Evolutionary conservation across 1,140 invertebrate genomes (phyloP).

Genomic region (Caenorhabditis tropicalis): DNA sequence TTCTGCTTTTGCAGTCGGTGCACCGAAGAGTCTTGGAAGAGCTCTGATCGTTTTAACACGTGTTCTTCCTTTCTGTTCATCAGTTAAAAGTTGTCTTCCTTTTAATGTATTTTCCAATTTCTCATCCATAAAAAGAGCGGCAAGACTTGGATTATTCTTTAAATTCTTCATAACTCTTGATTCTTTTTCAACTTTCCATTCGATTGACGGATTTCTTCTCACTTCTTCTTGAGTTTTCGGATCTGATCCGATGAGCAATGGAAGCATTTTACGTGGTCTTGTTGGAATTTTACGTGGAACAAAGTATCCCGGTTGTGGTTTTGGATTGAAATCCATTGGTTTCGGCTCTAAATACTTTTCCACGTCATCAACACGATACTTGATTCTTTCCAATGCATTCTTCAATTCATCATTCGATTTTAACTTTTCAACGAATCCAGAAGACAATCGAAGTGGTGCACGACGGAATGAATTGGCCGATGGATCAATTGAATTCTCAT

Average conservation of each 20-base stretch:
- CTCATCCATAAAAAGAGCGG: slow-evolving; percentile 57
- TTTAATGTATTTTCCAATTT: slow-evolving; percentile 45
- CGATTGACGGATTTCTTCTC: slow-evolving; percentile 24
- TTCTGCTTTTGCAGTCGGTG: slow-evolving; percentile 51
- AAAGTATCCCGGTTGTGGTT: slow-evolving; percentile 55
- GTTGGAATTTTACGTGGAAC: slow-evolving; percentile 51
- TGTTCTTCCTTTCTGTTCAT: slow-evolving; percentile 52
- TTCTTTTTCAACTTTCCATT: slow-evolving; percentile 29
- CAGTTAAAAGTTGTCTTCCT: slow-evolving; percentile 50
- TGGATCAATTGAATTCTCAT: slow-evolving; percentile 7
- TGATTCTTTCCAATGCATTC: slow-evolving; percentile 26
- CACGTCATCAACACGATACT: slow-evolving; percentile 40
- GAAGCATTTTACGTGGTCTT: slow-evolving; percentile 57
- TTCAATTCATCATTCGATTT: slow-evolving; percentile 46
- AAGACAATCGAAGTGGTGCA: slow-evolving; percentile 11
- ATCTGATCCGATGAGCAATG: slow-evolving; percentile 52
- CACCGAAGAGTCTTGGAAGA: slow-evolving; percentile 49
- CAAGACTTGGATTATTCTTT: slow-evolving; percentile 56
- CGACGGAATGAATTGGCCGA: slow-evolving; percentile 39
- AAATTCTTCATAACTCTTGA: slow-evolving; percentile 45
- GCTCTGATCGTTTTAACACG: slow-evolving; percentile 32
- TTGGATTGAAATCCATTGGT: slow-evolving; percentile 32
- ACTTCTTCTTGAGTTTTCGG: slow-evolving; percentile 25
- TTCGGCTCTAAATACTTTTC: slow-evolving; percentile 52
- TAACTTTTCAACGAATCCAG: slow-evolving; percentile 34